Base-by-base conservation (phyloP, 2,113 vertebrate genomes). In the Oostethus manadensis region DNA sequence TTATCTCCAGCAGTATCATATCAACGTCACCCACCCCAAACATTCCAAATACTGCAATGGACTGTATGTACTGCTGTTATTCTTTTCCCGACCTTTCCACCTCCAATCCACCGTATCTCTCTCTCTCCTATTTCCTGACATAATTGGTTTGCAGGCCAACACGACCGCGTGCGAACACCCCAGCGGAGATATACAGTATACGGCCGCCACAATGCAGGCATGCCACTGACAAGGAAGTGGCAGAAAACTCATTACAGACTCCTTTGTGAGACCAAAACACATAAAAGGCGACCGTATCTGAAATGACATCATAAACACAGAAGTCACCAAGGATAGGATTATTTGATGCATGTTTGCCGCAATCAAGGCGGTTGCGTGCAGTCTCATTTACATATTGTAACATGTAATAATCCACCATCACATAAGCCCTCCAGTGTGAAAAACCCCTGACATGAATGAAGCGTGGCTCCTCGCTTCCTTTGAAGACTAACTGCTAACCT, bases 401-500 rank as follows among this genome's bases (percentile, higher is more conserved):
- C 53, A 63, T 74, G 73, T 75, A 77, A 78, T 78, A 79, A 84
- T 82, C 84, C 73, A 66, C 76, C 71, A 74, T 81, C 78, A 77
- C 71, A 76, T 56, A 70, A 78, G 11, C 76, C 78, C 78, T 70
- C 73, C 67, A 84, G 83, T 76, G 66, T 60, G 73, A 66, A 74
- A 71, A 74, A 71, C 76, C 76, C 68, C 82, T 84, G 70, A 75
- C 84, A 74, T 59, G 71, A 68, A 74, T 59, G 71, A 68, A 81
- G 81, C 60, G 45, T 53, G 49, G 70, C 73, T 81, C 57, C 22
- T 56, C 71, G 23, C 23, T 51, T 53, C 77, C 82, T 86, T 85
- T 86, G 82, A 88, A 87, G 77, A 58, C 17, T 18, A 40, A 77
- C 64, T 49, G 76, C 67, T 77, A 81, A 84, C 76, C 84, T 76